A percentile compares a stretch with the other conserved stretches of the same genome.
phyloP scores from a whole-genome alignment of 2,888 invertebrate species.

The Protodeltote pygarga region DNA sequence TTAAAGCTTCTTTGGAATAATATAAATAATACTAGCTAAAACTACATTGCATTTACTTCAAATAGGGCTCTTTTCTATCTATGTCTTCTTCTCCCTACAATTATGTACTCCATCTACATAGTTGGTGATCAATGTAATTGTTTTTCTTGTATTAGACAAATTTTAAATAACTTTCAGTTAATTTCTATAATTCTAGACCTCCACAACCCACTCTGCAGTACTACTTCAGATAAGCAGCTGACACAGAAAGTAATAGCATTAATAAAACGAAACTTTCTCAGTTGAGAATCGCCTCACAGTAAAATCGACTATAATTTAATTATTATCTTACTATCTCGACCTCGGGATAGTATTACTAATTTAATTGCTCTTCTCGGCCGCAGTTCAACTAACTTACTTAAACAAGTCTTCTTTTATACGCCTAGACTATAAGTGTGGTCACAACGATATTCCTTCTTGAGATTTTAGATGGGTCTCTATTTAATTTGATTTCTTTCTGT shows the following conservation, averaged over 20 bases:
- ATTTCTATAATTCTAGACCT: constrained; percentile 3
- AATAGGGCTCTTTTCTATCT: too few relatives aligned
- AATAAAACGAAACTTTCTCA: constrained; percentile 36
- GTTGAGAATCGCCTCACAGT: constrained; percentile 34
- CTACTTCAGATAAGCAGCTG: constrained; percentile 28
- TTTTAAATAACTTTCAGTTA: too few relatives aligned
- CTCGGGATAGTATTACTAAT: constrained; percentile 53
- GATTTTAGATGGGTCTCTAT: not conserved
- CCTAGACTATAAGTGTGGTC: constrained; percentile 23
- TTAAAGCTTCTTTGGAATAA: too few relatives aligned
- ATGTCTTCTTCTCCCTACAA: too few relatives aligned
- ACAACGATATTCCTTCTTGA: constrained; percentile 8
- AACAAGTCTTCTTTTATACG: constrained; percentile 53
- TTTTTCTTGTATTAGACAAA: too few relatives aligned
- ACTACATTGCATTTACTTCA: too few relatives aligned
- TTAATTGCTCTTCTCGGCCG: constrained; percentile 51
- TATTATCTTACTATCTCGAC: constrained; percentile 46
- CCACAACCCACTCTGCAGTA: constrained; percentile 13
- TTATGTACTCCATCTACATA: too few relatives aligned
- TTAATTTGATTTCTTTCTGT: not conserved
- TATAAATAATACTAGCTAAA: too few relatives aligned
- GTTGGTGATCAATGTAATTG: too few relatives aligned
- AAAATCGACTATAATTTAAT: constrained; percentile 47
- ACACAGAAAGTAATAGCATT: constrained; percentile 32
- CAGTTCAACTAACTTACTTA: constrained; percentile 67